Conservation (phyloP, 1,140 invertebrate species). For the Drosophila burlai region DNA sequence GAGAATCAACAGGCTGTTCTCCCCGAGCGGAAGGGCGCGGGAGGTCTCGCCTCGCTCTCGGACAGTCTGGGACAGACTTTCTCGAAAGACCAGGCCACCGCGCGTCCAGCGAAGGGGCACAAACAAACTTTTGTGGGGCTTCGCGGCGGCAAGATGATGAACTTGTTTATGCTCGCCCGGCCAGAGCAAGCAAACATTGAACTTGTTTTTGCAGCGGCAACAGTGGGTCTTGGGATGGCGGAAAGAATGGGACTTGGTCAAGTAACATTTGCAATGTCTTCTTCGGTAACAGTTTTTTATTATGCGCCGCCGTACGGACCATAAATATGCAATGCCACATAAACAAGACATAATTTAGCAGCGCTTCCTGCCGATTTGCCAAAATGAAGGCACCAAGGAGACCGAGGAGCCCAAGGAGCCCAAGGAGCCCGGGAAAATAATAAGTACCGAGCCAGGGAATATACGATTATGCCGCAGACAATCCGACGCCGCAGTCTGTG, state of each 20-base stretch:
- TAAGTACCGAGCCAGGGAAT: slow-evolving; percentile 73
- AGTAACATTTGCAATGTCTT: slow-evolving; percentile 76
- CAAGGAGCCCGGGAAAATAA: slow-evolving; percentile 54
- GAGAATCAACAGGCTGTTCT: slow-evolving; percentile 40
- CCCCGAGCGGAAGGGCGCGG: slow-evolving; percentile 5
- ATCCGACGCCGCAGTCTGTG: slow-evolving; percentile 56
- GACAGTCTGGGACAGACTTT: slow-evolving; percentile 57
- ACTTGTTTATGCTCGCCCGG: slow-evolving; percentile 68
- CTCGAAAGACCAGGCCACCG: slow-evolving; percentile 44
- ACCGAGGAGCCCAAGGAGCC: slow-evolving; percentile 1
- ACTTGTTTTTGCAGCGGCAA: slow-evolving; percentile 66
- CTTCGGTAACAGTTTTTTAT: slow-evolving; percentile 74
- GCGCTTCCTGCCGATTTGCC: slow-evolving; percentile 80
- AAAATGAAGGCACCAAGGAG: slow-evolving; percentile 68
- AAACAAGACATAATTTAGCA: slow-evolving; percentile 84
- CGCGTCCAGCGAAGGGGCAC: slow-evolving; percentile 63
- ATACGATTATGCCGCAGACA: slow-evolving; percentile 83
- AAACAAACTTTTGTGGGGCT: slow-evolving; percentile 77
- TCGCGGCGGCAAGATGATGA: slow-evolving; percentile 59
- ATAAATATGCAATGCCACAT: slow-evolving; percentile 82
- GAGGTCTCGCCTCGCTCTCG: neutral
- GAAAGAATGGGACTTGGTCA: slow-evolving; percentile 64
- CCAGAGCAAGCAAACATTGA: slow-evolving; percentile 78
- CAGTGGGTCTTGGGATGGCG: neutral
- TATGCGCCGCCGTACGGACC: slow-evolving; percentile 61